Evolutionary conservation across 2,888 invertebrate species (phyloP), one percentile per base, ranked within the genome.

Genomic region (Lasiommata megera): DNA sequence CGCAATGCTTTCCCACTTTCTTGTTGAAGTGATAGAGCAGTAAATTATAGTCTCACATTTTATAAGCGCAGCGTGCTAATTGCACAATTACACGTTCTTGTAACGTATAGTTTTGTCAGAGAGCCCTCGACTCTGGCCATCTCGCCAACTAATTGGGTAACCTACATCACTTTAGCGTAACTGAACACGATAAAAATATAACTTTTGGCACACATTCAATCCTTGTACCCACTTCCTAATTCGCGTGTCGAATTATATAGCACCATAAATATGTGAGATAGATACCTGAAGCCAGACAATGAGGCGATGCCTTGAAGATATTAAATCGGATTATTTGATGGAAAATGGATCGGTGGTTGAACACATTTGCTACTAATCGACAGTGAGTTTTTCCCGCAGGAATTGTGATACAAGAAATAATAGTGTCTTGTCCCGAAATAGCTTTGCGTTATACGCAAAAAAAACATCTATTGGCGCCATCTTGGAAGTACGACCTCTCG

Each of bases 71-170:
- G 40, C 28, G 6, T 41, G 52, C 18, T 41, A 52, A 31, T 34
- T 41, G 31, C 31, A 52, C 40, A 41, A 52, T 41, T 31, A 51
- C 40, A 14, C 38, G 38, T 28, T 50, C 14, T 51, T 51, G 36
- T 16, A 52, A 41, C 12, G 17, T 52, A 41, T 41, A 52, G 52
- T 52, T 40, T 52, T 52, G 31, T 41, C n/a, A 31, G 37, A 52
- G 52, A 16, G 14, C 38, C 16, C 52, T 41, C 31, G n/a, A 16
- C 29, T 38, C 14, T 29, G 17, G 52, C 41, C 29, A 52, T 52
- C 52, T 52, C 52, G 52, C 29, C n/a, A 52, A 17, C 52, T 52
- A 52, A 52, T 52, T 52, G 41, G 52, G 52, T 52, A 52, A 52
- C 52, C 52, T 52, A 52, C 52, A 52, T 52, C 51, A 51, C 36